phyloP scores from a whole-genome alignment of 2,113 vertebrate genomes.

The Cebidichthys violaceus region DNA sequence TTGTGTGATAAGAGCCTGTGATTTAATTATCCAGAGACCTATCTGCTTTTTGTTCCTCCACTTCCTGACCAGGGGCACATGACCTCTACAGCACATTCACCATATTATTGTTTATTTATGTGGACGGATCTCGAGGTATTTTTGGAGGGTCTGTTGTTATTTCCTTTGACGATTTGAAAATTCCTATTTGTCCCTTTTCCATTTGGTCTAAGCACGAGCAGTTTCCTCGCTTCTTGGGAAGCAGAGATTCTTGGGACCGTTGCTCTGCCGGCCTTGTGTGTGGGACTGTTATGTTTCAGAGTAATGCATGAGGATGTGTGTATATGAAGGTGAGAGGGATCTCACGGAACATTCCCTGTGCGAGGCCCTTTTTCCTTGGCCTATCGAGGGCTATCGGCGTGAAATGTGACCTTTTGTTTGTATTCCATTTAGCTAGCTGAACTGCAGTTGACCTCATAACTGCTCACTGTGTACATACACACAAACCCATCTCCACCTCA shows the following conservation, averaged over 20 bases:
- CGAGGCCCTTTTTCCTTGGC: conserved; percentile 5
- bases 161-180: conserved; percentile 69
- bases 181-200: conserved; percentile 83
- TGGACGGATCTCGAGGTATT: conserved; percentile 63
- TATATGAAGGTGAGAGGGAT: conserved; percentile 26
- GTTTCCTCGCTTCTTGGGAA: conserved; percentile 89
- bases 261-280: conserved; percentile 48
- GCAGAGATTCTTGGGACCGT: conserved; percentile 86
- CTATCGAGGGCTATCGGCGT: conserved; percentile 10
- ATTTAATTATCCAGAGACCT: conserved; percentile 74
- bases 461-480: conserved; percentile 61
- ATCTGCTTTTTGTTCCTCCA: conserved; percentile 71
- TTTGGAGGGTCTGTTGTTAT: conserved; percentile 71
- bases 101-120: conserved; percentile 77
- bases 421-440: conserved; percentile 54
- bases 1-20: conserved; percentile 59
- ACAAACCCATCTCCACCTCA: conserved; percentile 63
- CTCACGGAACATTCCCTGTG: conserved; percentile 1
- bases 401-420: conserved; percentile 64
- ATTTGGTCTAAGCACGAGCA: conserved; percentile 82
- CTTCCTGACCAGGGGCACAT: conserved; percentile 69
- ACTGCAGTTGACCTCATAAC: conserved; percentile 65
- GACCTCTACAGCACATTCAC: conserved; percentile 54
- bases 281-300: conserved; percentile 34
- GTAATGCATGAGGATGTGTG: conserved; percentile 23